Conservation (phyloP, 2,797 vertebrate genomes). For the Linurgus olivaceus region DNA sequence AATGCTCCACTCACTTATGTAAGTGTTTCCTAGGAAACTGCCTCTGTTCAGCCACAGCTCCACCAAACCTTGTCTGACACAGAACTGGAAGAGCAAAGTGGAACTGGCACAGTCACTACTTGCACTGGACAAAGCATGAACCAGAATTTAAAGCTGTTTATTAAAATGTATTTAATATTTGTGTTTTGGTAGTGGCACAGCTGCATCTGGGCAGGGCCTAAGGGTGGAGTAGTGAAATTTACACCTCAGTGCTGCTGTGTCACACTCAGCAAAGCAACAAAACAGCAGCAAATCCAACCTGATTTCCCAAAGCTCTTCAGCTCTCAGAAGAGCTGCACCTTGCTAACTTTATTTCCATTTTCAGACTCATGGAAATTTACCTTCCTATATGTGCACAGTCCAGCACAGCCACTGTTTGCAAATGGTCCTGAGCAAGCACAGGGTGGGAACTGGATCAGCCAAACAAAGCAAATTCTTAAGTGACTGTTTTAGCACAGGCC, state of each 20-base stretch:
- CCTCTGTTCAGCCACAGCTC: neutral
- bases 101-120: neutral
- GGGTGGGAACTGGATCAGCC: neutral
- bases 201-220: neutral
- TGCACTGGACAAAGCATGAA: neutral
- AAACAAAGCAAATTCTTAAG: accelerated
- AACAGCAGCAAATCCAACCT: neutral
- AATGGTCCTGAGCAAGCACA: neutral
- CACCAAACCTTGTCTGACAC: neutral
- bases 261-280: neutral
- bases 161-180: neutral
- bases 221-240: accelerated
- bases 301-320: neutral
- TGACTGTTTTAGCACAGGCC: neutral
- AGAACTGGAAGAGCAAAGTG: neutral
- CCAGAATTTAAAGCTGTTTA: neutral
- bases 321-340: neutral
- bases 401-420: neutral
- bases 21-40: slow-evolving; percentile 44
- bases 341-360: neutral
- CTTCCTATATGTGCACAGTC: neutral
- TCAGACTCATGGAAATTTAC: neutral
- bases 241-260: accelerated
- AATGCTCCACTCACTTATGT: neutral
- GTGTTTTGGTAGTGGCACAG: neutral